Evolutionary conservation across 2,113 vertebrate genomes (phyloP), one percentile per base, ranked within the genome.

Genomic region (Pseudopodoces humilis): DNA sequence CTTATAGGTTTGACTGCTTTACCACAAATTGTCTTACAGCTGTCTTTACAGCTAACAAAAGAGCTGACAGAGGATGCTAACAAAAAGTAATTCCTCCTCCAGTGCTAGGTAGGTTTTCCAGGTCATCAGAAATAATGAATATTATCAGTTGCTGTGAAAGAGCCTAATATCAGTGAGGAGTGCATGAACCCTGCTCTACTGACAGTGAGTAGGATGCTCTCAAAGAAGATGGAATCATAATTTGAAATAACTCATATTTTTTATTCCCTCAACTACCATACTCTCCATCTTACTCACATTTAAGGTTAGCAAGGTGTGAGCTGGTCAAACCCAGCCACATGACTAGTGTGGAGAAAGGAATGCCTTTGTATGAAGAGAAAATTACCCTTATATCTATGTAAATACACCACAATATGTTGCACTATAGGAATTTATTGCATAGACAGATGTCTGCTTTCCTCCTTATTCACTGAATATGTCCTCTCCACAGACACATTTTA

Each of bases 371-470:
- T 37, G 52, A 67, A 78, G 43, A 81, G 18, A 83, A 86, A 83
- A 11, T 16, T 37, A 24, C 37, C 24, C 41, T 86, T 76, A 2
- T 10, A 43, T 41, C 43, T 63, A 18, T 10, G 30, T 37, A 60
- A 60, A n/a, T 27, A 56, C 19, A 44, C 33, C 28, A 78, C 43
- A 50, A 3, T 27, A 25, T 0, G 0, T 60, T 64, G n/a, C 30
- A 46, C 15, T 52, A 39, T 19, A 58, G 43, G 15, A 67, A 30
- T 72, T 72, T 23, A 43, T 49, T 10, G 3, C 24, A 50, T 33
- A 79, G 52, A 46, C 10, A 69, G 7, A 18, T 11, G 8, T 15
- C 46, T 83, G 43, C 20, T 88, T 90, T 78, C 55, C 35, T 83
- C 55, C 28, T 46, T 74, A 5, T 11, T 68, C 18, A 31, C 10